Evolutionary conservation across 2,888 invertebrate species (phyloP), one percentile per base, ranked within the genome.

Genomic region (Ferdinandea cuprea): DNA sequence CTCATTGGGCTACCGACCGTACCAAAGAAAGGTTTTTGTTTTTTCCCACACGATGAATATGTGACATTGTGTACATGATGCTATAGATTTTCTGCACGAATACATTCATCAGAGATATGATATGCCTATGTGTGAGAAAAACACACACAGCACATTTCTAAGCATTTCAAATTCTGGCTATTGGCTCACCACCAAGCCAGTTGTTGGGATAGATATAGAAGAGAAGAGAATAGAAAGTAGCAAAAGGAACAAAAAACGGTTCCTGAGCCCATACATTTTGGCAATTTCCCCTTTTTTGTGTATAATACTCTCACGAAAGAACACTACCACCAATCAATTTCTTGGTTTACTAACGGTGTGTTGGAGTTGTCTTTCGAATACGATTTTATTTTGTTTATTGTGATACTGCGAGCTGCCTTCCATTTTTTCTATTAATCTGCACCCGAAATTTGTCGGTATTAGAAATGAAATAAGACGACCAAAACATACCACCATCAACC

Each of bases 341-440:
- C 25, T 37, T 66, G 56, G 52, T 61, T 56, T 50, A 52, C 65
- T 66, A 46, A 42, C 50, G 35, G 54, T 72, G 68, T 71, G 54
- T 66, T 72, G 56, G 71, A 25, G 48, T 69, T 54, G 17, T 73
- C 59, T 72, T 54, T 74, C 50, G 19, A 71, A 52, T 59, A 37
- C 63, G 65, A 65, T n/a, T n/a, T n/a, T n/a, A n/a, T n/a, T n/a
- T n/a, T n/a, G n/a, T n/a, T n/a, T n/a, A n/a, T 65, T 74, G 58
- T 37, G 37, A 46, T 59, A 35, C 61, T 19, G 32, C 25, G 48
- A 65, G 72, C 72, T 77, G 68, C 81, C 77, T 78, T n/a, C n/a
- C n/a, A n/a, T n/a, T n/a, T n/a, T 78, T 83, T 83, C 61, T 78
- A 78, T 69, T 73, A 83, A 68, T 63, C 48, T 83, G 73, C 83